phyloP scores from a whole-genome alignment of 1,140 invertebrate genomes.

The Neotoxoptera formosana region DNA sequence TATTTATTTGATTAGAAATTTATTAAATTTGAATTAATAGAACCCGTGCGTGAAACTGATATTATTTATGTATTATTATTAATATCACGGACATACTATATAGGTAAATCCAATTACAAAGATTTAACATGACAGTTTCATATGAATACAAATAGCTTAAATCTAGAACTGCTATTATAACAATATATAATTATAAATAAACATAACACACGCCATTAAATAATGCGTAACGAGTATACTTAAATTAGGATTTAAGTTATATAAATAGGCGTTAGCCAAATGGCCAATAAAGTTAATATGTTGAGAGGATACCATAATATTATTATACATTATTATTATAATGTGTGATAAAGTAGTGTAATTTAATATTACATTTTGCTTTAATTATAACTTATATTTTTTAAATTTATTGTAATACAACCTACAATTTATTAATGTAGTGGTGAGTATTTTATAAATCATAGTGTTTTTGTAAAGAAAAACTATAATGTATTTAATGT shows the following conservation, averaged over 20 bases:
- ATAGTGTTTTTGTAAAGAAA: neutral
- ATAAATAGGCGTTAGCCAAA: neutral
- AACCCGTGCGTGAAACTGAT: neutral
- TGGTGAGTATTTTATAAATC: neutral
- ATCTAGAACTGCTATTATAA: neutral
- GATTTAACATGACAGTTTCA: neutral
- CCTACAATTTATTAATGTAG: too few relatives aligned
- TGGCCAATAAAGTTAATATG: neutral
- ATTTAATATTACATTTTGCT: neutral
- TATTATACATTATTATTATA: too few relatives aligned
- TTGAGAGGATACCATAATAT: neutral
- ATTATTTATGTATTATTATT: conserved; percentile 16
- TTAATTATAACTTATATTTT: neutral
- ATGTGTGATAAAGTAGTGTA: neutral
- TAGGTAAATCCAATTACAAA: neutral
- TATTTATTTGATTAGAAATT: conserved; percentile 4
- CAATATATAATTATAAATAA: conserved; percentile 20
- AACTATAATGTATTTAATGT: neutral
- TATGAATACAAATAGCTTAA: neutral
- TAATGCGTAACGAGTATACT: neutral
- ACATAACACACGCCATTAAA: neutral
- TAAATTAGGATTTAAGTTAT: neutral
- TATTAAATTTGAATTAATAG: neutral
- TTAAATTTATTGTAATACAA: too few relatives aligned
- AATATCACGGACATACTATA: neutral